Percentiles rank a stretch among this genome's conserved stretches.
Evolutionary conservation across 2,113 vertebrate genomes (phyloP).

Genomic region (Morone chrysops): DNA sequence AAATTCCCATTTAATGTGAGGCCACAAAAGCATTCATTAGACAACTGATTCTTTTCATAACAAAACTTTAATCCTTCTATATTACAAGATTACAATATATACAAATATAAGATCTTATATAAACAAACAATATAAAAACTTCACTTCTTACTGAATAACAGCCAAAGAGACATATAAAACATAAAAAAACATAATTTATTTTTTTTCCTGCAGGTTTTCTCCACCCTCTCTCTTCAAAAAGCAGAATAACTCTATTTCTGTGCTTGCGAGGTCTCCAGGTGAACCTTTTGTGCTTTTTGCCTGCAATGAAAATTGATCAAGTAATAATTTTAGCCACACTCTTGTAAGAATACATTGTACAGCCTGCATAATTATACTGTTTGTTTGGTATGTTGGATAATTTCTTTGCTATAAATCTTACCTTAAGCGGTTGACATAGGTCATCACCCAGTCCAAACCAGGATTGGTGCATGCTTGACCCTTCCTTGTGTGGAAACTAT

Average conservation of each 20-base stretch:
- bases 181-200: too few relatives aligned
- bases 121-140: background rate
- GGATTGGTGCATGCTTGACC: slow-evolving; percentile 70
- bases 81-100: background rate
- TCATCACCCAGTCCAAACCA: slow-evolving; percentile 72
- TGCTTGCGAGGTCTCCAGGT: slow-evolving; percentile 1
- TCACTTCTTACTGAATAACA: background rate
- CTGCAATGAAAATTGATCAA: slow-evolving; percentile 46
- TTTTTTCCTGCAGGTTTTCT: background rate
- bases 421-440: slow-evolving; percentile 61
- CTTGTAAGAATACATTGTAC: background rate
- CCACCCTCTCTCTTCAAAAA: background rate
- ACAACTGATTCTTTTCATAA: background rate
- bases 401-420: slow-evolving; percentile 25
- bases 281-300: slow-evolving; percentile 46
- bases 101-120: background rate
- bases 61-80: slow-evolving; percentile 15
- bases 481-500: slow-evolving; percentile 74
- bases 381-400: background rate
- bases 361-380: background rate
- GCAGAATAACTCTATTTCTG: background rate
- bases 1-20: background rate
- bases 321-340: background rate
- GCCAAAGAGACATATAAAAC: background rate
- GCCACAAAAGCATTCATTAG: background rate